Evolutionary conservation across 2,797 vertebrate species (phyloP).

Genomic region (Bufotes viridis): DNA sequence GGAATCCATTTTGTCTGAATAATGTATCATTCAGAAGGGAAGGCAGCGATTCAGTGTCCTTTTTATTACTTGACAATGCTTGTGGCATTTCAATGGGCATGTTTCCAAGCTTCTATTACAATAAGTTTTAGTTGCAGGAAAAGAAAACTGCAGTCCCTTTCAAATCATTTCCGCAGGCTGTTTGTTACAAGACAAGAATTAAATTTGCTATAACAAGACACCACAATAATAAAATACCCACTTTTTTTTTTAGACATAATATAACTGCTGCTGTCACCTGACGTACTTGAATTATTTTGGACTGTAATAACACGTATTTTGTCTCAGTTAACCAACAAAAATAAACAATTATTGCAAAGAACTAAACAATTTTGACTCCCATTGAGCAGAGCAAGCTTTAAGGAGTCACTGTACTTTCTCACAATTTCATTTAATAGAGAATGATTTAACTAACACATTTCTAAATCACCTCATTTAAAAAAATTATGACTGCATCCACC

Average conservation of each 20-base stretch:
- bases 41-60: constrained; percentile 37
- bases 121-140: constrained; percentile 60
- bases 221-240: constrained; percentile 33
- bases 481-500: no score
- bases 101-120: constrained; percentile 59
- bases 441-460: no score
- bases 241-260: not conserved
- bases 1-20: constrained; percentile 51
- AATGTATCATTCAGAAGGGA: constrained; percentile 58
- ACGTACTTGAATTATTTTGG: constrained; percentile 11
- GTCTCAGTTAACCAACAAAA: constrained; percentile 37
- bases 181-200: constrained; percentile 61
- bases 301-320: not conserved
- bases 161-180: constrained; percentile 60
- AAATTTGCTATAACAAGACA: constrained; percentile 53
- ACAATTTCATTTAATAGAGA: no score
- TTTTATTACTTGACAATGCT: constrained; percentile 62
- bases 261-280: constrained; percentile 8
- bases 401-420: not conserved
- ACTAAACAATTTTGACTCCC: constrained; percentile 39
- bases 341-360: not conserved
- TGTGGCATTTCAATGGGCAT: constrained; percentile 56
- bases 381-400: constrained; percentile 40
- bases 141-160: constrained; percentile 50
- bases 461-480: no score